phyloP scores from a whole-genome alignment of 2,888 invertebrate species.

The Spatulosminthurus flaviceps region DNA sequence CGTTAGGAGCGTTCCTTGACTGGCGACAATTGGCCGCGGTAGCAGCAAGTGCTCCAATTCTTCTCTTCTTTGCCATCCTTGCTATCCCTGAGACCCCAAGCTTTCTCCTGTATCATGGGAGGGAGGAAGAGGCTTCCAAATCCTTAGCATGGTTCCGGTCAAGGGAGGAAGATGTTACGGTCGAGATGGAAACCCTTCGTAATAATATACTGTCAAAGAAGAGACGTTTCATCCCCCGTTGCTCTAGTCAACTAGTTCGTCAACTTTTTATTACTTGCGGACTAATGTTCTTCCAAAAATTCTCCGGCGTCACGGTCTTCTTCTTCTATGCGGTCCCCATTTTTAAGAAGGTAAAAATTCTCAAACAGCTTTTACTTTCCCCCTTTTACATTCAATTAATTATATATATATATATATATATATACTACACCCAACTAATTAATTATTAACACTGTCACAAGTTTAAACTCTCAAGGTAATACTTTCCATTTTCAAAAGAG shows the following conservation, averaged over 20 bases:
- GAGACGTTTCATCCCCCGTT: constrained; percentile 65
- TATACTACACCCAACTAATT: too few relatives aligned
- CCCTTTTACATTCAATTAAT: too few relatives aligned
- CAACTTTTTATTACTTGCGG: constrained; percentile 77
- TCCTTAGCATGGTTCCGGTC: constrained; percentile 85
- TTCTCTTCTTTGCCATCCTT: constrained; percentile 77
- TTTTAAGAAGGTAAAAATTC: constrained; percentile 76
- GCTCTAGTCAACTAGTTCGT: constrained; percentile 62
- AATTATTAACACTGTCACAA: too few relatives aligned
- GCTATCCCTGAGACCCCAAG: constrained; percentile 91
- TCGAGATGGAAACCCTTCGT: constrained; percentile 70
- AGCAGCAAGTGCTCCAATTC: constrained; percentile 80
- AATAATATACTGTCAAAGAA: constrained; percentile 71
- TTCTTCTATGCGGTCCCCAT: constrained; percentile 87
- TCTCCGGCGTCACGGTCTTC: constrained; percentile 80
- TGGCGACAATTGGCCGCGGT: constrained; percentile 86
- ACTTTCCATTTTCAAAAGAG: too few relatives aligned
- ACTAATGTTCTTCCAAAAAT: constrained; percentile 87
- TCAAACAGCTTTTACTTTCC: neutral
- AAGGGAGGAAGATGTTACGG: constrained; percentile 79
- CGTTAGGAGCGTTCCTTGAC: constrained; percentile 82
- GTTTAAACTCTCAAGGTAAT: too few relatives aligned
- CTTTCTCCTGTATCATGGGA: constrained; percentile 79
- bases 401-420: too few relatives aligned
- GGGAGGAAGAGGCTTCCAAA: constrained; percentile 76